Percentiles rank a stretch among this genome's conserved stretches.
phyloP scores from a whole-genome alignment of 2,888 invertebrate genomes.

The Drosophila subsilvestris region DNA sequence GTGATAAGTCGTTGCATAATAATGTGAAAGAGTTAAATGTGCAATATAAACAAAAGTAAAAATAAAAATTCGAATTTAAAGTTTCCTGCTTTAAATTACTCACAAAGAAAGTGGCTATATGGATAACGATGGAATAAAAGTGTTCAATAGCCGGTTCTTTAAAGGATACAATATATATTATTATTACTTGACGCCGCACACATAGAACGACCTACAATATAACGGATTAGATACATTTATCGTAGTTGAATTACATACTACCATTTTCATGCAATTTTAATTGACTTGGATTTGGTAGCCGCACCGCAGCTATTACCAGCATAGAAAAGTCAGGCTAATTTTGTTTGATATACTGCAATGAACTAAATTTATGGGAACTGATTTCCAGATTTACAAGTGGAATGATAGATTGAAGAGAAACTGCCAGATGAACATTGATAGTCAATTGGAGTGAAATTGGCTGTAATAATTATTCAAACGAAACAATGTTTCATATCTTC shows the following conservation, averaged over 20 bases:
- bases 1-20: conserved; percentile 33
- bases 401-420: background rate
- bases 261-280: too few relatives aligned
- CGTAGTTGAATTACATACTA: background rate
- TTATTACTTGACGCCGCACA: background rate
- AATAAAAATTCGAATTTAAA: background rate
- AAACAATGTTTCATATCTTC: background rate
- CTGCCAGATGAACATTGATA: background rate
- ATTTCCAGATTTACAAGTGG: background rate
- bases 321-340: background rate
- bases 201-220: background rate
- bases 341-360: too few relatives aligned
- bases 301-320: background rate
- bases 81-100: background rate
- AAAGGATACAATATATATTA: background rate
- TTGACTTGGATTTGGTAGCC: background rate
- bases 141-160: background rate
- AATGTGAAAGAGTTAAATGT: conserved; percentile 2
- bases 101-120: background rate
- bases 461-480: background rate
- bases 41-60: background rate
- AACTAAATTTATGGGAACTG: background rate
- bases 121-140: background rate
- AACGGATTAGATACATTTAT: background rate
- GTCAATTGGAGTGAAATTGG: background rate